Percentiles rank a stretch among this genome's conserved stretches.
phyloP scores from a whole-genome alignment of 2,797 vertebrate genomes.

The Agapornis canus region DNA sequence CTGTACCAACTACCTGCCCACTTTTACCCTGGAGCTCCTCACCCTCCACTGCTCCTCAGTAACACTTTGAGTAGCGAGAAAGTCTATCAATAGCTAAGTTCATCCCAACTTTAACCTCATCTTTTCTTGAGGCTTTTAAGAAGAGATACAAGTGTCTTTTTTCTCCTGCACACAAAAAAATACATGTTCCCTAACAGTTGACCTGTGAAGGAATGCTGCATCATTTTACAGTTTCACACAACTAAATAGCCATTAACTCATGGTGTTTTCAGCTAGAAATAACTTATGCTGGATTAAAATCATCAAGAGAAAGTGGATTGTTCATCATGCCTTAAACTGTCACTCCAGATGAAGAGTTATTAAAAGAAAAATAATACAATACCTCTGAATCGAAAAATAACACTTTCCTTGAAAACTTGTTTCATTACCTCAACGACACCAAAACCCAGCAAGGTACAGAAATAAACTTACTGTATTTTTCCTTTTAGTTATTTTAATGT shows the following conservation, averaged over 20 bases:
- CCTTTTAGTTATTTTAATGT: neutral
- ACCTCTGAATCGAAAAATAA: neutral
- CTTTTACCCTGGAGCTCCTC: neutral
- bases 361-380: neutral
- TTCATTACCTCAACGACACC: neutral
- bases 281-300: neutral
- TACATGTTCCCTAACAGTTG: neutral
- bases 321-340: neutral
- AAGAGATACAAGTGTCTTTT: neutral
- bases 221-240: neutral
- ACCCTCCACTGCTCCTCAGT: neutral
- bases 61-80: neutral
- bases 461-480: neutral
- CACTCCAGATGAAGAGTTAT: neutral
- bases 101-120: neutral
- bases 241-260: neutral
- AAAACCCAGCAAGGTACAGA: neutral
- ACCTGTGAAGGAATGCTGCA: neutral
- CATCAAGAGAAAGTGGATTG: neutral
- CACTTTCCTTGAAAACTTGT: neutral
- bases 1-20: neutral
- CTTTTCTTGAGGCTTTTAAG: neutral
- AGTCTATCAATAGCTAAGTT: neutral
- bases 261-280: neutral
- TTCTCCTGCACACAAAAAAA: neutral